Conservation (phyloP, 2,113 vertebrate genomes). For the Phasianus colchicus region DNA sequence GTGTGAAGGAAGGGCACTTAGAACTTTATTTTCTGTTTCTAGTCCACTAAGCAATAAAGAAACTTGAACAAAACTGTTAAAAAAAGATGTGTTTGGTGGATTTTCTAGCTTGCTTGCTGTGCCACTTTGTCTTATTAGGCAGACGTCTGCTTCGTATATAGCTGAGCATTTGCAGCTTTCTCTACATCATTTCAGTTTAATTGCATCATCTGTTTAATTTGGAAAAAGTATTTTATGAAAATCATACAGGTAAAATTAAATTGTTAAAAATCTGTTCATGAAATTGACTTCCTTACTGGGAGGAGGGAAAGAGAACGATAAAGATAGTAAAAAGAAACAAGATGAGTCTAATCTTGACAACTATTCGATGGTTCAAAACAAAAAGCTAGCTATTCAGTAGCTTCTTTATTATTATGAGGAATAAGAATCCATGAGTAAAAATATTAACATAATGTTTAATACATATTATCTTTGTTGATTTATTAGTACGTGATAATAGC, state of each 20-base stretch:
- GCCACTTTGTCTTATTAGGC: background rate
- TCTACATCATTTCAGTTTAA: background rate
- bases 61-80: background rate
- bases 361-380: background rate
- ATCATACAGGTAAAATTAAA: background rate
- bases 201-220: background rate
- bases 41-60: background rate
- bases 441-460: background rate
- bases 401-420: background rate
- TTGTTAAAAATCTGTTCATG: background rate
- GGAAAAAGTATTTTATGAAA: background rate
- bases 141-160: background rate
- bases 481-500: background rate
- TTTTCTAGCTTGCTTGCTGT: background rate
- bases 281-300: accelerated
- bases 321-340: background rate
- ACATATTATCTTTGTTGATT: background rate
- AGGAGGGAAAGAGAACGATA: background rate
- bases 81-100: background rate
- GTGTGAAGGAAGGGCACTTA: background rate
- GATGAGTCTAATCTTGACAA: background rate
- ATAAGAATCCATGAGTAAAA: background rate
- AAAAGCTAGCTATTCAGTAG: background rate
- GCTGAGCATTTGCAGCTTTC: background rate
- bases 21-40: background rate